These are phyloP conservation scores for Sycobia sp. DNA, from an alignment of 1,140 invertebrate genomes.

Conservation along the genomic window DNA sequence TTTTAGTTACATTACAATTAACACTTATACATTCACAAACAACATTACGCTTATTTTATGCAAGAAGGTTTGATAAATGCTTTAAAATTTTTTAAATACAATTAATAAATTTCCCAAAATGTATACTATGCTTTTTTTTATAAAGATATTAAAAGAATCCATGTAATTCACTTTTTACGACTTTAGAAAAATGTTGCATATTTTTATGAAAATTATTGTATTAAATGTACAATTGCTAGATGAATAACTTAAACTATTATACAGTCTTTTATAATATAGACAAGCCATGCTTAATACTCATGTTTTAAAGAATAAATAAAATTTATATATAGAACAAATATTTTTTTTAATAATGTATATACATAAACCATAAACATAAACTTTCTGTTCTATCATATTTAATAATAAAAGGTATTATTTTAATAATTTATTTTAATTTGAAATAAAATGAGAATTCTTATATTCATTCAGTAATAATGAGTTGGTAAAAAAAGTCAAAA, in stretches of 20 bases:
- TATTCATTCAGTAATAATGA: no score
- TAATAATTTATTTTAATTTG: no score
- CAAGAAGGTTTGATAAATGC: conserved; percentile 1
- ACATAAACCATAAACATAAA: no score
- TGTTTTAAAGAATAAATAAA: conserved; percentile 18
- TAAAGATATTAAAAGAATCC: background rate
- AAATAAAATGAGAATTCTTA: no score
- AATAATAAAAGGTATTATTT: no score
- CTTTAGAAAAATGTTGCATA: conserved; percentile 8
- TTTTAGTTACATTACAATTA: background rate
- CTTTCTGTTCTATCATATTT: no score
- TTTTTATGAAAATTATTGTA: conserved; percentile 16
- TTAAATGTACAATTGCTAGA: conserved; percentile 25
- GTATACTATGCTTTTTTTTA: conserved; percentile 14
- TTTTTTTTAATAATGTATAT: no score
- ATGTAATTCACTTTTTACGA: conserved; percentile 8
- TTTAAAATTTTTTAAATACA: conserved; percentile 2
- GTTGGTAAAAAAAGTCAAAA: no score
- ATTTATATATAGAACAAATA: conserved; percentile 15
- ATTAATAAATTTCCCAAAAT: background rate
- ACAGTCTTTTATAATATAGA: conserved; percentile 11
- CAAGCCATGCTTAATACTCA: background rate
- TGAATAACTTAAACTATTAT: conserved; percentile 10
- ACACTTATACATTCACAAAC: background rate
- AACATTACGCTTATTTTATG: conserved; percentile 1